Evolutionary conservation across 2,797 vertebrate genomes (phyloP), one percentile per base, ranked within the genome.

Genomic region (Parotocinclus haroldoi): DNA sequence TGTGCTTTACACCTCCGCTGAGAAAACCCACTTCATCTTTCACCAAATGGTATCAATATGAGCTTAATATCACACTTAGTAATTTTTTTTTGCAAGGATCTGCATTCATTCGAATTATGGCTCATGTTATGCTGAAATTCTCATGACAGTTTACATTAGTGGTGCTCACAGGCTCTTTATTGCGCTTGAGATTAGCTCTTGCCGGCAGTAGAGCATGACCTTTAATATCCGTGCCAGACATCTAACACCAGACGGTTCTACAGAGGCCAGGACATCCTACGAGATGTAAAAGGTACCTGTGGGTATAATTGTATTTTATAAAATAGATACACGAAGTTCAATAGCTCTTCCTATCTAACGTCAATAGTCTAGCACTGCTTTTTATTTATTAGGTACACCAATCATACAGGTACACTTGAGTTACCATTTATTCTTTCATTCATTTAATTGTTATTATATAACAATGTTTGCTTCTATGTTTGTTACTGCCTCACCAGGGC

Each of bases 41-140:
- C 49, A 50, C 53, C 53, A 75, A 73, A 62, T 67, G 57, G 56
- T 69, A 66, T 66, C 66, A 64, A 75, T 73, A 75, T 71, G 36
- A 71, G 70, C 69, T 73, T 75, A 66, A 77, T 74, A 68, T 65
- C 68, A 42, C 68, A 60, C 53, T 64, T 64, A 53, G 58, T 70
- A 57, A n/a, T n/a, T n/a, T 54, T 46, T 37, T 56, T 65, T 62
- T 70, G 55, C 58, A 9, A 55, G 68, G 11, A 46, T 55, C 66
- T 42, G 55, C 62, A 49, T 63, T 44, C 38, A 53, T 14, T 49
- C 58, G 7, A 52, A 62, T 68, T 55, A 69, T 45, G 9, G 51
- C 38, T 52, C 57, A 58, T 65, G 69, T 49, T 68, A 68, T 45
- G 72, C 71, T 72, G 69, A 74, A 67, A 75, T 57, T 50, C 61